These are phyloP conservation scores for Bombus sibiricus DNA, from an alignment of 1,140 invertebrate genomes.

Conservation along the genomic window DNA sequence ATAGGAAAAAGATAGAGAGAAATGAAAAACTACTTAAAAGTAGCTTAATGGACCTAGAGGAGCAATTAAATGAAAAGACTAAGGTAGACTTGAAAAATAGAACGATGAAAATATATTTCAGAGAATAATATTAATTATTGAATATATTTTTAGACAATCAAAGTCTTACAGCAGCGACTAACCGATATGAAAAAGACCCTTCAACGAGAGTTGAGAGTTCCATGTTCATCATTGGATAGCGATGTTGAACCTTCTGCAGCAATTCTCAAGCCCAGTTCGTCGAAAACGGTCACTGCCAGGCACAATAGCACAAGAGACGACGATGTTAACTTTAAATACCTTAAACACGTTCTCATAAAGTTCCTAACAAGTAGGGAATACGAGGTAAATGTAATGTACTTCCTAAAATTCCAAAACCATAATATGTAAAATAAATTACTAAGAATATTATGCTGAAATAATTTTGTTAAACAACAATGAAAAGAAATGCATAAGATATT, in stretches of 20 bases:
- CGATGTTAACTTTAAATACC: slow-evolving; percentile 93
- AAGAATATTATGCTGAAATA: background rate
- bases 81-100: slow-evolving; percentile 70
- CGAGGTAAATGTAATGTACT: slow-evolving; percentile 84
- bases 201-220: slow-evolving; percentile 90
- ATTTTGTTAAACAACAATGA: background rate
- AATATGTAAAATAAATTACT: background rate
- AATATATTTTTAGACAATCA: slow-evolving; percentile 88
- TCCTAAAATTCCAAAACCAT: background rate
- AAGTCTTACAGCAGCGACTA: slow-evolving; percentile 93
- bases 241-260: slow-evolving; percentile 76
- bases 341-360: slow-evolving; percentile 96
- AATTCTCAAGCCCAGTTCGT: slow-evolving; percentile 83
- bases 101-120: background rate
- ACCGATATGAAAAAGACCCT: slow-evolving; percentile 95
- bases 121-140: background rate
- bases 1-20: slow-evolving; percentile 78
- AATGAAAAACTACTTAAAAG: slow-evolving; percentile 84
- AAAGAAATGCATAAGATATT: background rate
- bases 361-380: slow-evolving; percentile 93
- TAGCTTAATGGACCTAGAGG: slow-evolving; percentile 87
- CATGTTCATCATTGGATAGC: slow-evolving; percentile 76
- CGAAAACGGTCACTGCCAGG: slow-evolving; percentile 82
- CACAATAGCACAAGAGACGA: slow-evolving; percentile 82
- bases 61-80: slow-evolving; percentile 88